Base-by-base conservation (phyloP, 1,140 invertebrate species). In the Ceratina australensis region DNA sequence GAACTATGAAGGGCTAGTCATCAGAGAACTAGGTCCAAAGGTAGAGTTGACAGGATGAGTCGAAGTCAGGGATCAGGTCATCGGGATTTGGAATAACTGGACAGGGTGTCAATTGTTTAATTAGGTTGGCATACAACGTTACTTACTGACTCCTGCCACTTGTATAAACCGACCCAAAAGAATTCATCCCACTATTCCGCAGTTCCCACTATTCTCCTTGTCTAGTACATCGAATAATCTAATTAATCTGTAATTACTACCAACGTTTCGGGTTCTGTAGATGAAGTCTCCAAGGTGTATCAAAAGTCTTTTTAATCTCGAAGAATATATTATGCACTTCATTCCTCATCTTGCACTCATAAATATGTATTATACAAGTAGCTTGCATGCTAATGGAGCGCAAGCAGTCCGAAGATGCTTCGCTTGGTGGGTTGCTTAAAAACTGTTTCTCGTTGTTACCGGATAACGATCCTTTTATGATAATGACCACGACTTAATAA, bases 311-410 rank as follows among this genome's bases (percentile, higher is more conserved):
- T 33, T 50, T 15, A 10, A 28, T 28, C 52, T 8, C 8, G 13
- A 60, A 22, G 47, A 12, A 60, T 60, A 60, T 59, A 68, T 60
- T 49, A 42, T 42, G 33, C 33, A 33, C n/a, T 22, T n/a, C n/a
- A 76, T 76, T 67, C 68, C 68, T 76, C 54, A 59, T 52, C n/a
- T 28, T 16, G 1, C 1, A 7, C 42, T 68, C 65, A 76, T 76
- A 76, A 76, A 76, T 76, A 68, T 76, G 54, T 68, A 76, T 76
- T 47, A 47, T 24, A 67, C 42, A 20, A 26, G 47, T 67, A 42
- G 33, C 33, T 12, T 20, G 24, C 52, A 59, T 67, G 63, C 42
- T 75, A 59, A 75, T 59, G 26, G 65, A 56, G 60, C 15, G 42
- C 22, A 47, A 7, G n/a, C 64, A 52, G 22, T 24, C 54, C n/a